phyloP scores from a whole-genome alignment of 30 jellyfish, hydroid and myxozoan genomes.

The Aurelia sp. region DNA sequence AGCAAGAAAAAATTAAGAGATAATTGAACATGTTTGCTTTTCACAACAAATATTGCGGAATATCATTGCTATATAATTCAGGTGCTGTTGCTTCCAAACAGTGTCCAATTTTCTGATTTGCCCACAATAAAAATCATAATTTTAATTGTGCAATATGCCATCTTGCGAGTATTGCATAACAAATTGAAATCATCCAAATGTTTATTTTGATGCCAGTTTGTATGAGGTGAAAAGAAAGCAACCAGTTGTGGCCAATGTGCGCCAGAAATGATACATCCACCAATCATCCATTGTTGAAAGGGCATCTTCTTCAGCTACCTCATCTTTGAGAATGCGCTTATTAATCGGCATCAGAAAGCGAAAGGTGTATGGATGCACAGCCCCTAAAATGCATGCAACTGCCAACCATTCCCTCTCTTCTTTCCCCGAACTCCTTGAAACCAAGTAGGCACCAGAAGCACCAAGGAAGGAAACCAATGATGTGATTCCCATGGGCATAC shows the following conservation, averaged over 20 bases:
- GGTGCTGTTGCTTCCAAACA: no score
- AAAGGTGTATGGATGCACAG: conserved; percentile 31
- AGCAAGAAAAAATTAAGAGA: no score
- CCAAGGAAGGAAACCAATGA: conserved; percentile 26
- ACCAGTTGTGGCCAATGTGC: conserved; percentile 62
- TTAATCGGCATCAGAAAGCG: conserved; percentile 45
- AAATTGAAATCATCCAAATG: neutral
- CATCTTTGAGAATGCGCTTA: conserved; percentile 36
- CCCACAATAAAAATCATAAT: no score
- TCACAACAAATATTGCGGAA: no score
- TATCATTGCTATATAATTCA: no score
- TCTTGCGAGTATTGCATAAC: neutral
- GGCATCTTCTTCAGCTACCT: conserved; percentile 48
- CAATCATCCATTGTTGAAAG: conserved; percentile 39
- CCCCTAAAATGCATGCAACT: conserved; percentile 42
- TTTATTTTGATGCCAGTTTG: conserved; percentile 27
- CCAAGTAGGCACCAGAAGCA: conserved; percentile 36
- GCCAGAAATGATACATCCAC: conserved; percentile 51
- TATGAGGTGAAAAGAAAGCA: conserved; percentile 39
- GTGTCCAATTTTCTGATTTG: no score
- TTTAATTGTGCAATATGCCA: no score
- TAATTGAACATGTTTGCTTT: no score
- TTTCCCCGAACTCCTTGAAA: conserved; percentile 12
- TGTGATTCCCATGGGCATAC: conserved; percentile 39
- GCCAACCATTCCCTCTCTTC: conserved; percentile 53